Conservation (phyloP, 2,113 vertebrate species). For the Myiopsitta monachus region DNA sequence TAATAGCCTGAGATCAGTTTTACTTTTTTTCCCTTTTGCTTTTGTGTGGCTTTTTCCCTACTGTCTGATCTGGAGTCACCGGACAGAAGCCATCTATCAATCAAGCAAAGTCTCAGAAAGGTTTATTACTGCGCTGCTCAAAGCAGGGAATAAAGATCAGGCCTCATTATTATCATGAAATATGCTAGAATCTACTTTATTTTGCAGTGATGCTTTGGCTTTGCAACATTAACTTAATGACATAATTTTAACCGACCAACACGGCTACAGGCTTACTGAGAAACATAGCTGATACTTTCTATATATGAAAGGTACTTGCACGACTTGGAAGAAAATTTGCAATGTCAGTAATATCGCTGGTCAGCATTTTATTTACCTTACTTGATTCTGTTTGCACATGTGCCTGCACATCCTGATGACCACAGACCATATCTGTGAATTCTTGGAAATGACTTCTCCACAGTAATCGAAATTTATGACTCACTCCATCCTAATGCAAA, state of each 20-base stretch:
- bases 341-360: neutral
- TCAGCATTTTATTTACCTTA: slow-evolving; percentile 29
- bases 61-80: slow-evolving; percentile 57
- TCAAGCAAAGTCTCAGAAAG: slow-evolving; percentile 57
- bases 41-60: slow-evolving; percentile 36
- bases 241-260: slow-evolving; percentile 10
- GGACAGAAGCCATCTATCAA: slow-evolving; percentile 63
- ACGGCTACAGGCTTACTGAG: slow-evolving; percentile 16
- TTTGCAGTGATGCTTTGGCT: neutral
- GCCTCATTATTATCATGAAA: neutral
- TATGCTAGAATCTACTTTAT: slow-evolving; percentile 17
- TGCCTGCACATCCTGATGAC: neutral
- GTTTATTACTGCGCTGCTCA: slow-evolving; percentile 48
- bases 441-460: neutral
- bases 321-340: neutral
- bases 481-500: neutral
- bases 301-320: neutral
- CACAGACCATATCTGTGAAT: neutral
- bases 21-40: slow-evolving; percentile 17
- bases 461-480: neutral
- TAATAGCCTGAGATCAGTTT: slow-evolving; percentile 48
- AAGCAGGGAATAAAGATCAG: slow-evolving; percentile 48
- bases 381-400: neutral
- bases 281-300: neutral
- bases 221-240: slow-evolving; percentile 31